Evolutionary conservation across 2,113 vertebrate species (phyloP).

Genomic region (Lycocorax pyrrhopterus): DNA sequence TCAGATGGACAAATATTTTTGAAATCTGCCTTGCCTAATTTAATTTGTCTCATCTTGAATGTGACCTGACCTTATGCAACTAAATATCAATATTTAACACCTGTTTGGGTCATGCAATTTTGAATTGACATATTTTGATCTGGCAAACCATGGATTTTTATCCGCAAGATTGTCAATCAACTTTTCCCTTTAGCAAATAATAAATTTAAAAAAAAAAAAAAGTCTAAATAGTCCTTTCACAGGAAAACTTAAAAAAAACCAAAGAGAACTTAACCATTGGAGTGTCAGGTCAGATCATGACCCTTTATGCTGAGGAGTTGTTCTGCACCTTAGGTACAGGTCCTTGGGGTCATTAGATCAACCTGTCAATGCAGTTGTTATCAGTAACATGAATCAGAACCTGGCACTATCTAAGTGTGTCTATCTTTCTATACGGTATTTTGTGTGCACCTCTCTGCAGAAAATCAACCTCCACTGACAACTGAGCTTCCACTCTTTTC

Average conservation of each 20-base stretch:
- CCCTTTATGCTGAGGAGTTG: not conserved
- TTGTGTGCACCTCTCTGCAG: not conserved
- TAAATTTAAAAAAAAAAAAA: not conserved
- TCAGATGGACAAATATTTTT: conserved; percentile 2
- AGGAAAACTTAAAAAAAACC: not conserved
- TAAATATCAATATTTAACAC: not conserved
- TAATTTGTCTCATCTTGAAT: conserved; percentile 10
- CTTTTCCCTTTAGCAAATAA: not conserved
- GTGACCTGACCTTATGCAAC: not conserved
- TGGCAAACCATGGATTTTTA: not conserved
- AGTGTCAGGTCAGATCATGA: not conserved
- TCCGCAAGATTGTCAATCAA: not conserved
- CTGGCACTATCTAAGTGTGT: not conserved
- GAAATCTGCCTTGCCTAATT: conserved; percentile 32
- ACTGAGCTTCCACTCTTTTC: not conserved
- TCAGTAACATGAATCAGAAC: not conserved
- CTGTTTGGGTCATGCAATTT: not conserved
- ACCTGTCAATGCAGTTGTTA: not conserved
- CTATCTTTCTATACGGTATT: not conserved
- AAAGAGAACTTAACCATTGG: not conserved
- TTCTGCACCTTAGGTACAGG: not conserved
- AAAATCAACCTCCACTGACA: not conserved
- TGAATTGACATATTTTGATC: not conserved
- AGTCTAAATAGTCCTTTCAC: not conserved
- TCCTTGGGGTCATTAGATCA: not conserved